A percentile compares a stretch with the other conserved stretches of the same genome.
Conservation (phyloP, 2,797 vertebrate species). For the Tokudaia muenninki region DNA sequence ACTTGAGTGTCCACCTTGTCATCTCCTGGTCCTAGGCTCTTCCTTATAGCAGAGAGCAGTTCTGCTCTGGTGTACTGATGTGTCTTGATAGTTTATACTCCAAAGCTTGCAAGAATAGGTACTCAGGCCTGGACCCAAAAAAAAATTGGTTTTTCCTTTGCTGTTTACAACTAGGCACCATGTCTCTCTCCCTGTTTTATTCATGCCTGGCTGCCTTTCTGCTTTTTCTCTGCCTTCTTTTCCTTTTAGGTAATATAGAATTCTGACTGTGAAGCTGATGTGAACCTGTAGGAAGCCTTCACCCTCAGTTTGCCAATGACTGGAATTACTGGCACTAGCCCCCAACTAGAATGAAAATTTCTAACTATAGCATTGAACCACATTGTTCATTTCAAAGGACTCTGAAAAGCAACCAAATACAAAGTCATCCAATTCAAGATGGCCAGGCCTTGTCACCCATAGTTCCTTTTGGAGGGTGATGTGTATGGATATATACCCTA, state of each 20-base stretch:
- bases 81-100: neutral
- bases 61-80: neutral
- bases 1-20: neutral
- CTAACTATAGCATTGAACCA: neutral
- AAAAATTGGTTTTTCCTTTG: neutral
- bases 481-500: neutral
- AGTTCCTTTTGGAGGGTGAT: neutral
- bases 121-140: neutral
- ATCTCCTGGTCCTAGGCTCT: neutral
- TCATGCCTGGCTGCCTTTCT: neutral
- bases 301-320: neutral
- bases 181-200: neutral
- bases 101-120: neutral
- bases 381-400: neutral
- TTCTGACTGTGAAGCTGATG: neutral
- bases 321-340: neutral
- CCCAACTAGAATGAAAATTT: neutral
- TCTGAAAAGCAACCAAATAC: neutral
- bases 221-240: no score
- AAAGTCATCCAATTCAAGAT: neutral
- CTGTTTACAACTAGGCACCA: neutral
- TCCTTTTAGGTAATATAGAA: neutral
- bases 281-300: neutral
- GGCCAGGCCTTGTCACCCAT: no score
- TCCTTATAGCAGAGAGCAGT: neutral